Evolutionary conservation across 1,140 invertebrate species (phyloP).

Genomic region (Macrobrachium rosenbergii): DNA sequence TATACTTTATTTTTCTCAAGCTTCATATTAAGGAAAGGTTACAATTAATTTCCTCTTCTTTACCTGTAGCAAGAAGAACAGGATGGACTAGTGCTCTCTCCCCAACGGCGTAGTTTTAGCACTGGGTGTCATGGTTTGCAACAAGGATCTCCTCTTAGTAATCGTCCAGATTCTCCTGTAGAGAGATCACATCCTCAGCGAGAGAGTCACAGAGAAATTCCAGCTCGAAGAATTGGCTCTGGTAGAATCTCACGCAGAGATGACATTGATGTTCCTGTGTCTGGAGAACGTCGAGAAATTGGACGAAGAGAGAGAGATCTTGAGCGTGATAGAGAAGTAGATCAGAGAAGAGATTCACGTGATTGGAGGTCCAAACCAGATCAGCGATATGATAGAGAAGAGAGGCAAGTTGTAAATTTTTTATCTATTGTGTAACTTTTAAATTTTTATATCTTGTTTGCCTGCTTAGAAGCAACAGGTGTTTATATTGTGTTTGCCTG

Average conservation of each 20-base stretch:
- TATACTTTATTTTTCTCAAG: no score
- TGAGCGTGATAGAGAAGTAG: conserved; percentile 45
- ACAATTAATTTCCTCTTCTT: not conserved
- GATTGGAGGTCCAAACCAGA: conserved; percentile 61
- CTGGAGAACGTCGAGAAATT: conserved; percentile 39
- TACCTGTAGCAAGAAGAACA: conserved; percentile 77
- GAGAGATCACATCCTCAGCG: conserved; percentile 45
- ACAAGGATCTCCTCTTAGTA: conserved; percentile 63
- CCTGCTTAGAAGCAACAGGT: not conserved
- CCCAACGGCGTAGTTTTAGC: conserved; percentile 86
- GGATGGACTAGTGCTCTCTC: conserved; percentile 87
- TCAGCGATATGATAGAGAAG: conserved; percentile 58
- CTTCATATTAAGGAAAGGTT: not conserved
- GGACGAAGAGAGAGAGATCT: conserved; percentile 49
- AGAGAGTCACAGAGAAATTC: conserved; percentile 52
- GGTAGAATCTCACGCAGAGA: conserved; percentile 61
- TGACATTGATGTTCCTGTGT: conserved; percentile 53
- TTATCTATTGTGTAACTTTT: not conserved
- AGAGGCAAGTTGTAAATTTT: conserved; percentile 36
- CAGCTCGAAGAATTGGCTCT: conserved; percentile 58
- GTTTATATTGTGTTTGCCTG: not conserved
- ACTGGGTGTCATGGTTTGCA: conserved; percentile 80
- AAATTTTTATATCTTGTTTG: not conserved
- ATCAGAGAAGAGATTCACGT: conserved; percentile 45
- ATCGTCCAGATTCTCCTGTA: conserved; percentile 61